Conservation (phyloP, 2,888 invertebrate species). For the Ophion slaviceki region DNA sequence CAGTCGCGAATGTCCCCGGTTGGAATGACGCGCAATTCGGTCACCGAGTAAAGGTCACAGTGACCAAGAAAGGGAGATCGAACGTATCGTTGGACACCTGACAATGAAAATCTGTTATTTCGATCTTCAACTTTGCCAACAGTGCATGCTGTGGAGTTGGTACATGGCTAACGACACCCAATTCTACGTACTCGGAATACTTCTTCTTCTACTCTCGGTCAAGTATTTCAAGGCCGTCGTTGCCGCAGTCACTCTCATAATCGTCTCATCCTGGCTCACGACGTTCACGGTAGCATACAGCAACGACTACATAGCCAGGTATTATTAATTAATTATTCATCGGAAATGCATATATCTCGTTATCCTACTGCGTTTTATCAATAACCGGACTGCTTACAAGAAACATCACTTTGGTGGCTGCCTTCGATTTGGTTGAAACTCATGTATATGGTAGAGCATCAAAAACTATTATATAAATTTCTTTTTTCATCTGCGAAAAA, state of each 20-base stretch:
- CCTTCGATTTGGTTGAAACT: not conserved
- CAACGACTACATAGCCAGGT: constrained; percentile 87
- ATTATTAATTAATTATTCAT: constrained; percentile 17
- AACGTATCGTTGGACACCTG: not conserved
- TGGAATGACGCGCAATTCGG: too few relatives aligned
- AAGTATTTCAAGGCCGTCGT: constrained; percentile 86
- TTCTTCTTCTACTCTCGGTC: constrained; percentile 81
- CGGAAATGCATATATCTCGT: not conserved
- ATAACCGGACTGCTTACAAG: not conserved
- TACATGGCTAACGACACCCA: constrained; percentile 84
- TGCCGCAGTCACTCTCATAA: constrained; percentile 85
- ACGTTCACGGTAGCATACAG: constrained; percentile 90
- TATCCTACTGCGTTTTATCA: not conserved
- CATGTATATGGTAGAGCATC: not conserved
- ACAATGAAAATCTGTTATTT: constrained; percentile 15
- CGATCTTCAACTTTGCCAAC: constrained; percentile 68
- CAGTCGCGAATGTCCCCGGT: too few relatives aligned
- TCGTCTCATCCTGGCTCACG: constrained; percentile 90
- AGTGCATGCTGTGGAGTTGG: constrained; percentile 84
- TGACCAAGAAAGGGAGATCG: too few relatives aligned
- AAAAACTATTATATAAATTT: not conserved
- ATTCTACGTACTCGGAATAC: constrained; percentile 82
- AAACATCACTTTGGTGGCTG: not conserved
- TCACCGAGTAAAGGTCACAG: too few relatives aligned
- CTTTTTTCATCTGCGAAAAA: too few relatives aligned